Evolutionary conservation across 2,113 vertebrate species (phyloP).

Genomic region (Varanus komodoensis): DNA sequence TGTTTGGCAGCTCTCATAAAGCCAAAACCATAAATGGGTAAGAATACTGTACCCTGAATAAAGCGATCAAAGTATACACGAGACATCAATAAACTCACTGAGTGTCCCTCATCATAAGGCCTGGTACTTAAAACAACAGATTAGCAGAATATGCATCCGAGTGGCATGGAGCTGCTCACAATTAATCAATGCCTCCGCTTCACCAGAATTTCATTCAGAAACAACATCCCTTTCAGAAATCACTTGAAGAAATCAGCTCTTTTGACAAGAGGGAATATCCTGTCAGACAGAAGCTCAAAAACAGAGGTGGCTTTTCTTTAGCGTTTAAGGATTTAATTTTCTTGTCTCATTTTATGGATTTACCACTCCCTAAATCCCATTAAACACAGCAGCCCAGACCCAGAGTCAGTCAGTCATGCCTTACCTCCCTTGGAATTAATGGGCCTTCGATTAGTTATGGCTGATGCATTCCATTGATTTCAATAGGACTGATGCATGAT

Average conservation of each 20-base stretch:
- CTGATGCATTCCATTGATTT: background rate
- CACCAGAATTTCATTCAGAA: background rate
- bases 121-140: background rate
- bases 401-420: background rate
- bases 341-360: background rate
- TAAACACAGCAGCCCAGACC: background rate
- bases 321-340: background rate
- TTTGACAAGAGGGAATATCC: background rate
- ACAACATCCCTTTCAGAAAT: background rate
- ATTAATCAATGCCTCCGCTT: conserved; percentile 13
- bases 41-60: conserved; percentile 17
- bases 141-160: background rate
- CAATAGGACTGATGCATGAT: background rate
- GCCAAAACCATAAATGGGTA: conserved; percentile 1
- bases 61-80: background rate
- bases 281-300: background rate
- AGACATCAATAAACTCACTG: background rate
- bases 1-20: conserved; percentile 35
- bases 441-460: background rate
- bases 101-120: background rate
- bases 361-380: background rate
- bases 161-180: conserved; percentile 3
- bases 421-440: background rate
- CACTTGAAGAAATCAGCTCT: background rate
- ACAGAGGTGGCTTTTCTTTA: background rate